Conservation (phyloP, 2,888 invertebrate genomes). For the Apamea epomidion region DNA sequence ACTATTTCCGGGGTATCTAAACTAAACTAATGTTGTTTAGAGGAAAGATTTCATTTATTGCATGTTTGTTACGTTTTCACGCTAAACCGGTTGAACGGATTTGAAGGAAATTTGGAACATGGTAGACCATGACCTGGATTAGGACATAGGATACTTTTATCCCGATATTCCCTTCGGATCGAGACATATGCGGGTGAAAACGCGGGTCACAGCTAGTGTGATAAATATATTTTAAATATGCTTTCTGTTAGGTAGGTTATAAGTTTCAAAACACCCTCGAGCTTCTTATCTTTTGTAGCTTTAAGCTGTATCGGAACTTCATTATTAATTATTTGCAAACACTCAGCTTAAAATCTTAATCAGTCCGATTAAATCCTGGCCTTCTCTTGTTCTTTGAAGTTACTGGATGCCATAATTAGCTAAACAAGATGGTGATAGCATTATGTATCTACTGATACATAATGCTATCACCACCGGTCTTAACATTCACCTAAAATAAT, state of each 20-base stretch:
- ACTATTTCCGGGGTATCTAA: slow-evolving; percentile 30
- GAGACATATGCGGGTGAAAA: background rate
- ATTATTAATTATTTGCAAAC: background rate
- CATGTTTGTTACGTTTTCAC: background rate
- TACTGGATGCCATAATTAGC: no score
- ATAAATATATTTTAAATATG: no score
- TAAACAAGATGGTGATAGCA: background rate
- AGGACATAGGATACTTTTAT: background rate
- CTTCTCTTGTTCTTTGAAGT: background rate
- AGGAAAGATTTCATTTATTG: background rate
- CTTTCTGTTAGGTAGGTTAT: background rate
- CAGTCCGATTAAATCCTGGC: background rate
- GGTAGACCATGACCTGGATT: background rate
- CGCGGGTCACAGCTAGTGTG: background rate
- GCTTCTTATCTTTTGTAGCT: background rate
- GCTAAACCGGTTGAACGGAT: background rate
- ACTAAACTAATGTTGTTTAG: background rate
- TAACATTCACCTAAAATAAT: background rate
- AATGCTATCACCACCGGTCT: no score
- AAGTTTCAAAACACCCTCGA: no score
- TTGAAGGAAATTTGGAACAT: background rate
- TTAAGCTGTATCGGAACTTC: background rate
- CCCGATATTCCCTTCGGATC: background rate
- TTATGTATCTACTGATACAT: background rate
- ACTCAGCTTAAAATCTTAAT: background rate